phyloP scores from a whole-genome alignment of 92 coral and sea anemone genomes.

The Phenganax marumi region DNA sequence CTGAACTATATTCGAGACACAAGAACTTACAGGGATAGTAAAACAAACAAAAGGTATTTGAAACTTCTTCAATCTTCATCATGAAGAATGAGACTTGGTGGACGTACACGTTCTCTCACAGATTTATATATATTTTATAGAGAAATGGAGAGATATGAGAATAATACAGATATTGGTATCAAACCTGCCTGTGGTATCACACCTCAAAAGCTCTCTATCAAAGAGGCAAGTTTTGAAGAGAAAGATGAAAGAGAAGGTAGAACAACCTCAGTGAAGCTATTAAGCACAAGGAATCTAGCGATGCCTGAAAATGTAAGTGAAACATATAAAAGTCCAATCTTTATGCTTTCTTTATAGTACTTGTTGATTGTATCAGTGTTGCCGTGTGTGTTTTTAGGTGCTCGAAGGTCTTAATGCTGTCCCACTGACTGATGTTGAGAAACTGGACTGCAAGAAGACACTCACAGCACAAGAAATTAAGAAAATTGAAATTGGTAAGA shows the following conservation, averaged over 20 bases:
- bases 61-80: neutral
- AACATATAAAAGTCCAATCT: neutral
- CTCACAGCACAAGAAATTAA: constrained; percentile 84
- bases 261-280: neutral
- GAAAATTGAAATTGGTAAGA: constrained; percentile 80
- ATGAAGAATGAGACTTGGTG: neutral
- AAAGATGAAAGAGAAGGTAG: neutral
- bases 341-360: neutral
- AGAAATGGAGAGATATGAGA: constrained; percentile 67
- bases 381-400: constrained; percentile 48
- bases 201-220: constrained; percentile 71
- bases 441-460: constrained; percentile 71
- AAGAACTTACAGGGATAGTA: constrained; percentile 20
- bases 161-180: constrained; percentile 76
- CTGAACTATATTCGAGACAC: constrained; percentile 69
- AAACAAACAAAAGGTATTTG: constrained; percentile 64
- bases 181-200: constrained; percentile 75
- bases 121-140: constrained; percentile 41
- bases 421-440: constrained; percentile 82
- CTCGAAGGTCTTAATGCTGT: constrained; percentile 96
- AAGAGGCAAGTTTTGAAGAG: constrained; percentile 40
- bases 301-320: constrained; percentile 22
- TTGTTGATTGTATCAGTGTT: neutral
- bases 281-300: constrained; percentile 12
- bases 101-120: neutral